A percentile compares a stretch with the other conserved stretches of the same genome.
Conservation (phyloP, 2,888 invertebrate species). For the Sesamia inferens region DNA sequence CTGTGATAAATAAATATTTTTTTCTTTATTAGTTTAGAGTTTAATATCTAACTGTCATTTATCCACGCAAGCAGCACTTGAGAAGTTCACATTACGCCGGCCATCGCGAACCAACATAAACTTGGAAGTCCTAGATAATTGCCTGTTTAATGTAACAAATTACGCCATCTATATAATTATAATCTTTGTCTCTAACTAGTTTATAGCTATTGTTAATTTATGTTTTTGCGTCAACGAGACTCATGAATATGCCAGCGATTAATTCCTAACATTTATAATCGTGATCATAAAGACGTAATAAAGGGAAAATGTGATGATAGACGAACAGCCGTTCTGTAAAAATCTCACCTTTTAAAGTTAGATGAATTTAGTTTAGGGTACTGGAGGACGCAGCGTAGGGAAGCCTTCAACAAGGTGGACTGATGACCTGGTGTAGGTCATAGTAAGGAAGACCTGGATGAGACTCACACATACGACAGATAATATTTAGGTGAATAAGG, state of each 20-base stretch:
- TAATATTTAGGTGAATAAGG: not conserved
- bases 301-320: not conserved
- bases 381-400: too few species aligned
- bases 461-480: not conserved
- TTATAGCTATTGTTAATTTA: constrained; percentile 32
- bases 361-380: too few species aligned
- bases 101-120: constrained; percentile 5
- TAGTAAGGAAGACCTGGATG: not conserved
- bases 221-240: constrained; percentile 36
- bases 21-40: too few species aligned
- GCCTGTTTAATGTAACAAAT: constrained; percentile 38
- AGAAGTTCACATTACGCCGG: constrained; percentile 1
- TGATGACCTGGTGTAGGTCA: too few species aligned
- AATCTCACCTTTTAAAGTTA: not conserved
- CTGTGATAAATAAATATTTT: too few species aligned
- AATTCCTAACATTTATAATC: constrained; percentile 8
- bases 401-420: too few species aligned
- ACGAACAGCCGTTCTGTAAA: not conserved
- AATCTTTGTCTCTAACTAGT: constrained; percentile 18
- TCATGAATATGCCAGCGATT: constrained; percentile 40
- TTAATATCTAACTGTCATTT: constrained; percentile 13
- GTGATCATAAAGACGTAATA: constrained; percentile 1
- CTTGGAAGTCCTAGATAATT: constrained; percentile 35
- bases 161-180: constrained; percentile 38
- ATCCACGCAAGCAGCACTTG: not conserved